phyloP scores from a whole-genome alignment of 2,113 vertebrate species.

The Thunnus thynnus region DNA sequence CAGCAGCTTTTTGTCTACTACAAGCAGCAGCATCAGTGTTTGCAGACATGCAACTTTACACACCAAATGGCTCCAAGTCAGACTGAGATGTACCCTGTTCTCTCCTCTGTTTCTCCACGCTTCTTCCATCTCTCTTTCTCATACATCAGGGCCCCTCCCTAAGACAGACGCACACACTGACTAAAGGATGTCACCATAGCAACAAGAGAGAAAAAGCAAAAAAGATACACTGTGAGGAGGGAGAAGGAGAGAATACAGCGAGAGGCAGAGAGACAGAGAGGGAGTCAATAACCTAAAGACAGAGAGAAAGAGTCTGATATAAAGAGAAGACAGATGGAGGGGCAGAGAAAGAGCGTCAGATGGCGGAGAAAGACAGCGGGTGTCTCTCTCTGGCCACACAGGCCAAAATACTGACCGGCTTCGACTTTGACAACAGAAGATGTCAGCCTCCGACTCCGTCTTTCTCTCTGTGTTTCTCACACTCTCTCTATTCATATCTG shows the following conservation, averaged over 20 bases:
- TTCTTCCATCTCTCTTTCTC: constrained; percentile 62
- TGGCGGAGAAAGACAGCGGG: constrained; percentile 69
- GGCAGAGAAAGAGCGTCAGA: constrained; percentile 73
- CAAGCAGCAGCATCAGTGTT: neutral
- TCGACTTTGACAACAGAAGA: constrained; percentile 69
- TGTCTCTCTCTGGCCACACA: constrained; percentile 63
- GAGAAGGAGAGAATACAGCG: constrained; percentile 62
- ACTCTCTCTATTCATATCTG: constrained; percentile 71
- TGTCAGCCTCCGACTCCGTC: constrained; percentile 56
- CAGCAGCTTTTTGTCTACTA: neutral
- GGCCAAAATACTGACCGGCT: constrained; percentile 66
- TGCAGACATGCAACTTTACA: constrained; percentile 10
- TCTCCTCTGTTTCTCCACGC: constrained; percentile 23
- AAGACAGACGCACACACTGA: constrained; percentile 70
- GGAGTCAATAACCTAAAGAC: constrained; percentile 75
- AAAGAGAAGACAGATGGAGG: constrained; percentile 76
- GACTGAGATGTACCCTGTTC: constrained; percentile 29
- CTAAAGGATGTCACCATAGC: constrained; percentile 80
- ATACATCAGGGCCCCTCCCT: constrained; percentile 76
- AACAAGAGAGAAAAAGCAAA: constrained; percentile 76
- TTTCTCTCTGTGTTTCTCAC: constrained; percentile 52
- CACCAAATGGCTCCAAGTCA: neutral
- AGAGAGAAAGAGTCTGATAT: constrained; percentile 64
- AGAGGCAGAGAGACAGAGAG: constrained; percentile 55
- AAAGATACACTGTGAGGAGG: constrained; percentile 64